Evolutionary conservation across 2,888 invertebrate genomes (phyloP), one percentile per base, ranked within the genome.

Genomic region (Sminthurides aquaticus): DNA sequence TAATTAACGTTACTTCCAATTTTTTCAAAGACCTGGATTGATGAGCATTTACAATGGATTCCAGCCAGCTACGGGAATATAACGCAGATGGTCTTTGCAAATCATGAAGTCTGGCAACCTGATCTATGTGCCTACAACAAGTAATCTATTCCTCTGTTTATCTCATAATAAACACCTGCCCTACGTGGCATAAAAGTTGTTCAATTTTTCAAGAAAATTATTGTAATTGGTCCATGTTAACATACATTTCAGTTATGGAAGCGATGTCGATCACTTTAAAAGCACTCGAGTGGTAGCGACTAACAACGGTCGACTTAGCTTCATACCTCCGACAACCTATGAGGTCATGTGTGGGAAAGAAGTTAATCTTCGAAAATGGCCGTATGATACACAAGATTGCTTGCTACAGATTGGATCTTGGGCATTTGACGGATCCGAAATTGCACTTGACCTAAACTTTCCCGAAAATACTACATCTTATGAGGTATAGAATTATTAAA

Each of bases 101-200:
- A 85, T 65, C 86, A 86, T 78, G 87, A 89, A 76, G 81, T 90
- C 72, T 91, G 91, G 89, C 84, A 84, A 77, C 91, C 90, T 2
- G 90, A 89, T 78, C 81, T 90, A 67, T 82, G 83, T 69, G 81
- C 89, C 22, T 85, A 87, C 74, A 90, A 89, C 72, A 77, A 76
- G 77, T 77, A 58, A 57, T n/a, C n/a, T n/a, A n/a, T n/a, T n/a
- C n/a, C n/a, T n/a, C n/a, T n/a, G n/a, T n/a, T n/a, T n/a, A n/a
- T n/a, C n/a, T n/a, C n/a, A n/a, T n/a, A n/a, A n/a, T n/a, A n/a
- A n/a, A n/a, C n/a, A n/a, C n/a, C n/a, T n/a, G n/a, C n/a, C n/a
- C n/a, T n/a, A n/a, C n/a, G n/a, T n/a, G n/a, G n/a, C n/a, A n/a
- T n/a, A n/a, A n/a, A n/a, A n/a, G n/a, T n/a, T n/a, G n/a, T n/a